These are phyloP conservation scores for Podarcis raffonei DNA, from an alignment of 2,113 vertebrate genomes.

Conservation along the genomic window DNA sequence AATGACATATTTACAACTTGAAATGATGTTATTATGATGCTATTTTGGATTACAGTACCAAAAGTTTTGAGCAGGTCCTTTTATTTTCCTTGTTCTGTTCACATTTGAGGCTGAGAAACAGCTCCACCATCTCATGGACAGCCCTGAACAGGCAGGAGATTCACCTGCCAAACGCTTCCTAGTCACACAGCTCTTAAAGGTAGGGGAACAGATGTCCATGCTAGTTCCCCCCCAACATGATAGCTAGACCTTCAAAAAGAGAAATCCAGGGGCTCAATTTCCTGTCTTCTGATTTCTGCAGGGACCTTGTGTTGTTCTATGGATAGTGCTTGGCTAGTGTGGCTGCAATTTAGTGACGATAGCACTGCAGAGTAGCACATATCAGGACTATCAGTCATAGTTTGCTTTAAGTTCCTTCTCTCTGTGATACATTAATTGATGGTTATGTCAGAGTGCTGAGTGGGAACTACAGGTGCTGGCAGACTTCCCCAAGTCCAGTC, in stretches of 20 bases:
- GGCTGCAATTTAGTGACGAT: no score
- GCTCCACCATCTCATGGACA: slow-evolving; percentile 15
- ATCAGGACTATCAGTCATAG: not conserved
- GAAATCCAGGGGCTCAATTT: no score
- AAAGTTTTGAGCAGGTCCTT: slow-evolving; percentile 68
- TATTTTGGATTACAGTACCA: slow-evolving; percentile 68
- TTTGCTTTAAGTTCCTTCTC: not conserved
- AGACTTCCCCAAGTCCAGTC: not conserved
- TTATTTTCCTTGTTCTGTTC: slow-evolving; percentile 55
- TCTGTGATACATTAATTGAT: not conserved
- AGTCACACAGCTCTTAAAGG: not conserved
- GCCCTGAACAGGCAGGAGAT: not conserved
- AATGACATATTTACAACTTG: slow-evolving; percentile 72
- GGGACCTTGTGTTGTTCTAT: not conserved
- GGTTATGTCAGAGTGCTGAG: not conserved
- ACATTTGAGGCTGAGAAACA: slow-evolving; percentile 62
- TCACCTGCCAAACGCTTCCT: not conserved
- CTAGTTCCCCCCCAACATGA: not conserved
- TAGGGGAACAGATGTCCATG: not conserved
- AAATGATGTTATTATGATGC: slow-evolving; percentile 66
- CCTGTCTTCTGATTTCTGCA: not conserved
- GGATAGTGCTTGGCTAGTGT: not conserved
- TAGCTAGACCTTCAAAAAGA: not conserved
- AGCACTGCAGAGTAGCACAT: not conserved
- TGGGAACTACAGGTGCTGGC: not conserved